Conservation (phyloP, 2,113 vertebrate genomes). For the Carettochelys insculpta region DNA sequence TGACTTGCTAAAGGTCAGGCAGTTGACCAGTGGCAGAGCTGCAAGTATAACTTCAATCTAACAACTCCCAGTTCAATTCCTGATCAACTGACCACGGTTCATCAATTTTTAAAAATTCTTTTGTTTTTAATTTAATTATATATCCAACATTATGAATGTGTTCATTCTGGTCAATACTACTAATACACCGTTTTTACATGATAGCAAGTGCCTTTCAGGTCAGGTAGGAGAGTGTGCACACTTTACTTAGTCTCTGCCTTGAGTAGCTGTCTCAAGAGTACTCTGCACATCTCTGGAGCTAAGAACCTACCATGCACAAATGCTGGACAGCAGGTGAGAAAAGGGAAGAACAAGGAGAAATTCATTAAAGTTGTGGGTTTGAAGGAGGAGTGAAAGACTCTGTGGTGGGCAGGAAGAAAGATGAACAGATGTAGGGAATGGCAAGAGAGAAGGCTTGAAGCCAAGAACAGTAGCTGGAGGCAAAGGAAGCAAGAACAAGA, state of each 20-base stretch:
- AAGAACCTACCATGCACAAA: not conserved
- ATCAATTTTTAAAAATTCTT: not conserved
- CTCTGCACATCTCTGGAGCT: too few species aligned
- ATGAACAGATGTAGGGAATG: rapidly evolving
- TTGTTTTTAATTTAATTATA: not conserved
- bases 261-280: not conserved
- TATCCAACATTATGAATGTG: not conserved
- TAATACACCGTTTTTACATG: not conserved
- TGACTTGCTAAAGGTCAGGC: not conserved
- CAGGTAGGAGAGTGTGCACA: too few species aligned
- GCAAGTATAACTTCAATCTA: not conserved
- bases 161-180: not conserved
- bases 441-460: rapidly evolving
- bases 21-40: not conserved
- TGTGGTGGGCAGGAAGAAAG: not conserved
- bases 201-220: not conserved
- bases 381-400: not conserved
- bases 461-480: not conserved
- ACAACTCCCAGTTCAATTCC: not conserved
- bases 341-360: not conserved
- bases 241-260: not conserved
- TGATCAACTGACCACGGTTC: not conserved
- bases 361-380: not conserved
- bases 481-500: not conserved
- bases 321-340: not conserved